phyloP scores from a whole-genome alignment of 2,888 invertebrate genomes.

The Nomada fabriciana region DNA sequence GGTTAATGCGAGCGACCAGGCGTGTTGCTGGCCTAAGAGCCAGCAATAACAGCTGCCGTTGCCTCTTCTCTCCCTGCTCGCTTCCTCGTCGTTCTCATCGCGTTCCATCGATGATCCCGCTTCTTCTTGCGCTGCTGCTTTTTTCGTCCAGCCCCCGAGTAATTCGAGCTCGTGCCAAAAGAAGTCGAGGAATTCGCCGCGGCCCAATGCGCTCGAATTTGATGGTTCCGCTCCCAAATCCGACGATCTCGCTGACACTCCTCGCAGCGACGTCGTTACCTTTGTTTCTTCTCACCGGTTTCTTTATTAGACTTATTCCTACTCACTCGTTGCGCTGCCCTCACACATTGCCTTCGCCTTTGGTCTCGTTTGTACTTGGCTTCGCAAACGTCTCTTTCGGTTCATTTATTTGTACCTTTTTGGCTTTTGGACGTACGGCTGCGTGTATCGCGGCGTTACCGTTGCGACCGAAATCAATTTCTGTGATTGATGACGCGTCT shows the following conservation, averaged over 20 bases:
- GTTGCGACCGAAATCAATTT: slow-evolving; percentile 1
- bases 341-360: not conserved
- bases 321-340: not conserved
- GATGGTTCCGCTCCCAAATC: slow-evolving; percentile 66
- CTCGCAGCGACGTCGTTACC: slow-evolving; percentile 45
- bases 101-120: slow-evolving; percentile 31
- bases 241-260: slow-evolving; percentile 30
- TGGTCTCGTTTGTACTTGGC: not conserved
- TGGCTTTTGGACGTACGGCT: not conserved
- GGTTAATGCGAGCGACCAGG: slow-evolving; percentile 73
- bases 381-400: not conserved
- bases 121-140: slow-evolving; percentile 43
- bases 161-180: slow-evolving; percentile 76
- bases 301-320: slow-evolving; percentile 29
- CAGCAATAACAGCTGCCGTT: slow-evolving; percentile 73
- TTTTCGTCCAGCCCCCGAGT: slow-evolving; percentile 57
- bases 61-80: slow-evolving; percentile 28
- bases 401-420: not conserved
- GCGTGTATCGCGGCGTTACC: not conserved
- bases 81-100: slow-evolving; percentile 25
- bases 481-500: not conserved
- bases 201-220: slow-evolving; percentile 61
- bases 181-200: slow-evolving; percentile 65
- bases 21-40: slow-evolving; percentile 65
- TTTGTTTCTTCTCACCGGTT: slow-evolving; percentile 36